A percentile compares a stretch with the other conserved stretches of the same genome.
These are phyloP conservation scores for Tenebrosternarchus preto DNA, from an alignment of 2,113 vertebrate species.

Conservation along the genomic window DNA sequence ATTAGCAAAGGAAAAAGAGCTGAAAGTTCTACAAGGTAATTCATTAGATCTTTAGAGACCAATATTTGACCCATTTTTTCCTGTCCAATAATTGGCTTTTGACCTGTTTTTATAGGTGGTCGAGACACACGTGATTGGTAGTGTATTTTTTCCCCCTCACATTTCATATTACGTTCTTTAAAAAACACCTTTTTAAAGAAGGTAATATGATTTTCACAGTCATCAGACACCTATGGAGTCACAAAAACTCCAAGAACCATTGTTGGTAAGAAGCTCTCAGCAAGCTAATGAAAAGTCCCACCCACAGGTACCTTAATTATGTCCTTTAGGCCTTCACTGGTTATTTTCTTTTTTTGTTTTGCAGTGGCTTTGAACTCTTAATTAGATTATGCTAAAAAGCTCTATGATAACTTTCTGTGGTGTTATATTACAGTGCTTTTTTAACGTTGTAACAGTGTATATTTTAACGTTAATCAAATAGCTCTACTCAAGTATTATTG, in stretches of 20 bases:
- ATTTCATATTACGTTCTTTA: background rate
- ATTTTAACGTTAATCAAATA: too few species aligned
- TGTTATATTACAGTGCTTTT: too few species aligned
- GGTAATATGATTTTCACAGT: constrained; percentile 8
- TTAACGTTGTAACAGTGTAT: too few species aligned
- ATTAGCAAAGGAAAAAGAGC: constrained; percentile 61
- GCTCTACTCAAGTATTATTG: too few species aligned
- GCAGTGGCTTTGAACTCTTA: too few species aligned
- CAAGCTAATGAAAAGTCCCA: constrained; percentile 1
- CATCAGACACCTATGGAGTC: background rate
- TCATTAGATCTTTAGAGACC: background rate
- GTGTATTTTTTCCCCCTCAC: background rate
- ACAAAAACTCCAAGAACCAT: background rate
- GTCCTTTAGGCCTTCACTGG: background rate
- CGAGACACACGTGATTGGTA: constrained; percentile 32
- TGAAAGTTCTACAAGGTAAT: constrained; percentile 63
- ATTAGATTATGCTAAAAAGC: too few species aligned
- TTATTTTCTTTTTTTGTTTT: too few species aligned
- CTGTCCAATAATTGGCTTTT: background rate
- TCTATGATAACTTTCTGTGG: too few species aligned
- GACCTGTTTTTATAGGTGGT: constrained; percentile 17
- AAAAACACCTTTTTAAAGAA: background rate
- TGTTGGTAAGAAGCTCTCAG: background rate
- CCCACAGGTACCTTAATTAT: constrained; percentile 29
- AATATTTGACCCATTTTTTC: background rate